Evolutionary conservation across 2,888 invertebrate genomes (phyloP).

Genomic region (Autographa pulchrina): DNA sequence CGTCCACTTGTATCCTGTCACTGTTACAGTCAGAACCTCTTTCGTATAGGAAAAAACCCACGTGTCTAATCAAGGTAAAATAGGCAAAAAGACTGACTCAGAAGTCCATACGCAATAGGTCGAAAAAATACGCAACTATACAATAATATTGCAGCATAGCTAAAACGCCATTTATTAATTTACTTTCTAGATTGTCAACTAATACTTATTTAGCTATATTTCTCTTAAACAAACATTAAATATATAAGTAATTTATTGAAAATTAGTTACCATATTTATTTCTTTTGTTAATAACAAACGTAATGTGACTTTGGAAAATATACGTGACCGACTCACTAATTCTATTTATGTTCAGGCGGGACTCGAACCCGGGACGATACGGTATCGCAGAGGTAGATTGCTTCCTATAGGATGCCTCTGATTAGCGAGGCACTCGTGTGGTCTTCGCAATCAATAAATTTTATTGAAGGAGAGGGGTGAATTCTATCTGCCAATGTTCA

Average conservation of each 20-base stretch:
- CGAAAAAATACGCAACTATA: background rate
- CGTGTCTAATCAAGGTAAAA: no score
- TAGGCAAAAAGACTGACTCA: background rate
- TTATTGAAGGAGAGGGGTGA: background rate
- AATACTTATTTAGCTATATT: no score
- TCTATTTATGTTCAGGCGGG: no score
- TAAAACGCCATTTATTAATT: background rate
- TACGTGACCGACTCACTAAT: no score
- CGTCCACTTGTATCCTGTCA: background rate
- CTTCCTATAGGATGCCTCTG: slow-evolving; percentile 8
- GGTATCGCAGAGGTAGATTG: slow-evolving; percentile 12
- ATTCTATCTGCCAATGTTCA: background rate
- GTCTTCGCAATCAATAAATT: background rate
- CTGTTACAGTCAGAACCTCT: background rate
- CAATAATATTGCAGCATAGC: background rate
- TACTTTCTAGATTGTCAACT: background rate
- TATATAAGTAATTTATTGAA: no score
- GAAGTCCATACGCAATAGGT: background rate
- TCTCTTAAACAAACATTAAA: no score
- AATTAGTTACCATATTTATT: no score
- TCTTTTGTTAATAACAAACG: no score
- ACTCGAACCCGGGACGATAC: no score
- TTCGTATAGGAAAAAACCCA: no score
- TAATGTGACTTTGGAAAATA: no score
- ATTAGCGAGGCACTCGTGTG: background rate